phyloP scores from a whole-genome alignment of 2,113 vertebrate genomes.

The Loxodonta africana region DNA sequence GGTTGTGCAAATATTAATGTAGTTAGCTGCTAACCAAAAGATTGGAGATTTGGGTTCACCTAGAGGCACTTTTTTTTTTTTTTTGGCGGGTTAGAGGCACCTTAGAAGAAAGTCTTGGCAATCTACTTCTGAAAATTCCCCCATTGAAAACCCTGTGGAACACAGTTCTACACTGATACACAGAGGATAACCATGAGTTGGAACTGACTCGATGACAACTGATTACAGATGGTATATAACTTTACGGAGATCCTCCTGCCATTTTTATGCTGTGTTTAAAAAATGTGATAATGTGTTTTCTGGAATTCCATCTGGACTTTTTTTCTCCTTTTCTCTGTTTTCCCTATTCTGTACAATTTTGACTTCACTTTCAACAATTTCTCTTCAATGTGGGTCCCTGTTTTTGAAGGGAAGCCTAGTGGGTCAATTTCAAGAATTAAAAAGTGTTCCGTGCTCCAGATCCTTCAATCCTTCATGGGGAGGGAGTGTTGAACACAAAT shows the following conservation, averaged over 20 bases:
- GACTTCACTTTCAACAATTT: not conserved
- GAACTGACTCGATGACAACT: too few species aligned
- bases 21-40: not conserved
- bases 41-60: not conserved
- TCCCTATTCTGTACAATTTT: not conserved
- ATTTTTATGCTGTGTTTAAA: not conserved
- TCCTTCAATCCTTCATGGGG: not conserved
- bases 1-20: not conserved
- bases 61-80: not conserved
- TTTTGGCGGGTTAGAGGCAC: not conserved
- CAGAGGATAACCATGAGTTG: too few species aligned
- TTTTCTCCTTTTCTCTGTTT: fast-evolving
- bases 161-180: not conserved
- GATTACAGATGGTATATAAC: not conserved
- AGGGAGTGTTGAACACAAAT: not conserved
- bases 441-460: not conserved
- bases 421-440: not conserved
- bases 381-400: not conserved
- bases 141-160: not conserved
- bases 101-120: not conserved
- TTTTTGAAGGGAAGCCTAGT: not conserved
- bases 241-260: not conserved
- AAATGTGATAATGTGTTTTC: not conserved
- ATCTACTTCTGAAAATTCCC: not conserved
- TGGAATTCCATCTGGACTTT: not conserved